Conservation (phyloP, 2,113 vertebrate genomes). For the Ivindomyrus marchei region DNA sequence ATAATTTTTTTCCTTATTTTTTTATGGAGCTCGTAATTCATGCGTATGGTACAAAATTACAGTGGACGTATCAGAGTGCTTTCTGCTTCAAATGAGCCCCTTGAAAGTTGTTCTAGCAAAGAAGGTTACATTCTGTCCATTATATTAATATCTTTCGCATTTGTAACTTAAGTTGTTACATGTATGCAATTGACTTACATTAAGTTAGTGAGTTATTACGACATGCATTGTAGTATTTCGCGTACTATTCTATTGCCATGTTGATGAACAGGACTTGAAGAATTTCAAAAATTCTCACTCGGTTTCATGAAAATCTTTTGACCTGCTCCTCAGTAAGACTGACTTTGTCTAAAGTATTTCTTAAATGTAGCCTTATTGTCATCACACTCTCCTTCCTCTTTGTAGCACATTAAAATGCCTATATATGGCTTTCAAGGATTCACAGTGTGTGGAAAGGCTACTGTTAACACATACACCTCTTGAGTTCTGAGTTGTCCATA, state of each 20-base stretch:
- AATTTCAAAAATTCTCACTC: not conserved
- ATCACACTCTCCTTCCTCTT: constrained; percentile 34
- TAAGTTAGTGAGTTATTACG: not conserved
- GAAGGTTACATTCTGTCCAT: not conserved
- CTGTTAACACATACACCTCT: constrained; percentile 23
- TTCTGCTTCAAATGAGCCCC: not conserved
- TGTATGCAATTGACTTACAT: not conserved
- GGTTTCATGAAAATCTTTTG: not conserved
- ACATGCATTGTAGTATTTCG: not conserved
- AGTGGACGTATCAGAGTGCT: not conserved
- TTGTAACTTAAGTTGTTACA: not conserved
- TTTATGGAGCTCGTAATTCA: not conserved
- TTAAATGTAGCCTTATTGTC: constrained; percentile 37
- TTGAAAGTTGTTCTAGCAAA: not conserved
- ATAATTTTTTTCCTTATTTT: not conserved
- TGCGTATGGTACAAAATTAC: not conserved
- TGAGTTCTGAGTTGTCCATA: constrained; percentile 20
- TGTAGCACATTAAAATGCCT: constrained; percentile 14
- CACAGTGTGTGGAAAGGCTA: constrained; percentile 24
- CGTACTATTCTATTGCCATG: not conserved
- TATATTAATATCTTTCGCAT: not conserved
- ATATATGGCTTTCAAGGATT: constrained; percentile 47
- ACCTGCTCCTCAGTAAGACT: constrained; percentile 18
- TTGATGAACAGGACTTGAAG: not conserved
- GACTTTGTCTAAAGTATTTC: constrained; percentile 34